Evolutionary conservation across 2,797 vertebrate species (phyloP).

Genomic region (Cebuella pygmaea): DNA sequence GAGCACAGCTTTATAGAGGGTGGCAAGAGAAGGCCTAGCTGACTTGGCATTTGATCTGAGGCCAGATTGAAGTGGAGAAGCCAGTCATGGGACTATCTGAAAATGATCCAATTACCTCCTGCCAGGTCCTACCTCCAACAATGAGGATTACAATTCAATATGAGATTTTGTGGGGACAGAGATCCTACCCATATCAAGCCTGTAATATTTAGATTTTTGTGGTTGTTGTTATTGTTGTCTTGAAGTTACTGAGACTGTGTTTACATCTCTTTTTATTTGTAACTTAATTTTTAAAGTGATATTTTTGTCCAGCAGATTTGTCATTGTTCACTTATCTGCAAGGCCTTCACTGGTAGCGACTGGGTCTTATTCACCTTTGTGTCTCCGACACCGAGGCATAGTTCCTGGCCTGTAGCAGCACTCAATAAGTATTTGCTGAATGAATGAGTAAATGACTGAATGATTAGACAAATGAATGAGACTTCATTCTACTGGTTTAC

Average conservation of each 20-base stretch:
- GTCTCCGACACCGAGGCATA: background rate
- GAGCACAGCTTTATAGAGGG: background rate
- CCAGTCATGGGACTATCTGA: background rate
- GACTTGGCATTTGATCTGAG: background rate
- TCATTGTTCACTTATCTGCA: background rate
- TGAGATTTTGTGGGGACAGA: background rate
- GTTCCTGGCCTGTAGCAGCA: background rate
- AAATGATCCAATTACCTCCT: background rate
- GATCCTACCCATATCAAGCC: background rate
- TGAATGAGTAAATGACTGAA: background rate
- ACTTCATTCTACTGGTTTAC: background rate
- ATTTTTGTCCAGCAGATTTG: background rate
- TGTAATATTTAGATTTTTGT: background rate
- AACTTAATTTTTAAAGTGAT: constrained; percentile 15
- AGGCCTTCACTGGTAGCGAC: background rate
- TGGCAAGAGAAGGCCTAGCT: background rate
- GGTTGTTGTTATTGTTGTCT: background rate
- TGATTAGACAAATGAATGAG: background rate
- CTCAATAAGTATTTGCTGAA: background rate
- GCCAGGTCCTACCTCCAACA: background rate
- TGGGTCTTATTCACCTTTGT: background rate
- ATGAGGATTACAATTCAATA: background rate
- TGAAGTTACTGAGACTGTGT: background rate
- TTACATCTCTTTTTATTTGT: background rate
- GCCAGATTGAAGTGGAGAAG: background rate